Evolutionary conservation across 1,140 invertebrate genomes (phyloP).

Genomic region (Rhopalosiphum maidis): DNA sequence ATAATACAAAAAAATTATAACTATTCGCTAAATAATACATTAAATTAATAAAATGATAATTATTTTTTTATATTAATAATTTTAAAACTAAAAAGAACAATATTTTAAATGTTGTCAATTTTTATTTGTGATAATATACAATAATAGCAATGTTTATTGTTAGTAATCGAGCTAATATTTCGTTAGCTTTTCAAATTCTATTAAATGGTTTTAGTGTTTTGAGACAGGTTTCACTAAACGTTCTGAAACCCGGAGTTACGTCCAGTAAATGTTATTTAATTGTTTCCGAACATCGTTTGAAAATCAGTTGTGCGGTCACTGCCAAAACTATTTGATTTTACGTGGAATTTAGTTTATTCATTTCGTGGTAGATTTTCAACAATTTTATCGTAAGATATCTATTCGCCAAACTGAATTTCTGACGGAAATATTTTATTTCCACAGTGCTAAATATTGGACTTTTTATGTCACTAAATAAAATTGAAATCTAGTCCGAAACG

Average conservation of each 20-base stretch:
- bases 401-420: not conserved
- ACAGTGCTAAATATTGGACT: not conserved
- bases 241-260: not conserved
- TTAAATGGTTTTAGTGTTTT: not conserved
- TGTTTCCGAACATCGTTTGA: not conserved
- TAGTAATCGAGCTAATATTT: not conserved
- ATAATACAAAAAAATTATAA: not conserved
- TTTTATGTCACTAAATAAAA: conserved; percentile 15
- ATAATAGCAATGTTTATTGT: not conserved
- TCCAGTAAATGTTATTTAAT: not conserved
- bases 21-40: not conserved
- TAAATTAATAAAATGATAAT: not conserved
- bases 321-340: not conserved
- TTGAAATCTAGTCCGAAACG: not conserved
- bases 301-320: not conserved
- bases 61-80: not conserved
- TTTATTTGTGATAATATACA: not conserved
- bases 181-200: not conserved
- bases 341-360: not conserved
- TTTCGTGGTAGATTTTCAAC: not conserved
- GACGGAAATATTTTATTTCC: not conserved
- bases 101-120: not conserved
- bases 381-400: not conserved
- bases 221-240: not conserved
- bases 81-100: not conserved